These are phyloP conservation scores for Brevimyrus niger DNA, from an alignment of 2,113 vertebrate genomes.

Conservation along the genomic window DNA sequence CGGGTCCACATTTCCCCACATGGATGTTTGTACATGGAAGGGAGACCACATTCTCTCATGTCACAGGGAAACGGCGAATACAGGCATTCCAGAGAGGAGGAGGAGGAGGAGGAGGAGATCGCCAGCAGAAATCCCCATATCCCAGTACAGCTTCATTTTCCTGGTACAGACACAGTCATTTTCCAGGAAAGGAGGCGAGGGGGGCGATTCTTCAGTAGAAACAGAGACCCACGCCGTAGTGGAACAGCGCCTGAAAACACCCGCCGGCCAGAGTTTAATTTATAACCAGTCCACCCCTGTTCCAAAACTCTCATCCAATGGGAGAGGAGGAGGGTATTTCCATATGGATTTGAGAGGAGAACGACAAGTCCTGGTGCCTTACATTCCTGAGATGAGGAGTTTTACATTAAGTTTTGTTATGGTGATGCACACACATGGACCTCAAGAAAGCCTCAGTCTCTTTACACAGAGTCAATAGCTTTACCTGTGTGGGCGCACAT, in stretches of 20 bases:
- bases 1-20: not conserved
- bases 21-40: not conserved
- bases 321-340: not conserved
- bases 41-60: not conserved
- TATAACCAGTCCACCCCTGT: not conserved
- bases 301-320: not conserved
- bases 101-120: not conserved
- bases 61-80: not conserved
- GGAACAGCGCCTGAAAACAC: not conserved
- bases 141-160: not conserved
- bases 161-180: not conserved
- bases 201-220: not conserved
- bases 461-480: not conserved
- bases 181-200: slow-evolving; percentile 13
- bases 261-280: not conserved
- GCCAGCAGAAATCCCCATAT: not conserved
- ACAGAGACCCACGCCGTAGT: not conserved
- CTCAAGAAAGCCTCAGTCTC: not conserved
- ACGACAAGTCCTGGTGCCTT: not conserved
- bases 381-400: not conserved
- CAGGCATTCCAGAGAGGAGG: not conserved
- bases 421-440: not conserved
- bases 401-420: not conserved
- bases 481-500: not conserved
- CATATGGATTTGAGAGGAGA: not conserved